Conservation (phyloP, 2,113 vertebrate species). For the Ciconia boyciana region DNA sequence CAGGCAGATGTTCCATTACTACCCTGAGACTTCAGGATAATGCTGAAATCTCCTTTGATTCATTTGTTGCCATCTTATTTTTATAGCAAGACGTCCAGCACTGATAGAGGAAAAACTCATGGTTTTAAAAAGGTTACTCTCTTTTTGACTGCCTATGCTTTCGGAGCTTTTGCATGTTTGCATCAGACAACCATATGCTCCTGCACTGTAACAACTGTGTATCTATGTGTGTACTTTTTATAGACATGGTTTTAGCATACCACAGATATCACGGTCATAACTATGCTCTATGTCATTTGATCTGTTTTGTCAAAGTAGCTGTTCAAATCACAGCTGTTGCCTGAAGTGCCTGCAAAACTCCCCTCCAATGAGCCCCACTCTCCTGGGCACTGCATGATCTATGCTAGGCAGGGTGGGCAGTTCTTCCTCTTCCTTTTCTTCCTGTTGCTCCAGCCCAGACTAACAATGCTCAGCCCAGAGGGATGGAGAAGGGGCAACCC, state of each 20-base stretch:
- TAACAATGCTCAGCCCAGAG: background rate
- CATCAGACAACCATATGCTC: background rate
- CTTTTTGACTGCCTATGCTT: background rate
- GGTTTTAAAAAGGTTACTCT: background rate
- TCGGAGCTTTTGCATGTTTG: background rate
- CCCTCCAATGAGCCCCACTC: background rate
- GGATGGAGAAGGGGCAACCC: background rate
- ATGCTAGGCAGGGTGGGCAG: background rate
- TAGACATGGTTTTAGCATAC: background rate
- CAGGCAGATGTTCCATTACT: background rate
- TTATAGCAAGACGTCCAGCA: background rate
- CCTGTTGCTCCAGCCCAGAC: background rate
- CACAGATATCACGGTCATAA: background rate
- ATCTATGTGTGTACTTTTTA: background rate
- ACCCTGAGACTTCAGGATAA: background rate
- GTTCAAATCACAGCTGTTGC: background rate
- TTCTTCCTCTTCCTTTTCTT: background rate
- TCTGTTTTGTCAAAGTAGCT: background rate
- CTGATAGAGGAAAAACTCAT: background rate
- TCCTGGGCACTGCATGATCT: background rate
- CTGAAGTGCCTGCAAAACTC: background rate
- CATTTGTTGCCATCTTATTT: background rate
- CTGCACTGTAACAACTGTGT: background rate
- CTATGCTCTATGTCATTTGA: background rate
- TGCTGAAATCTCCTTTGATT: background rate